Percentiles rank a stretch among this genome's conserved stretches.
Evolutionary conservation across 2,888 invertebrate species (phyloP).

Genomic region (Bursaphelenchus okinawaensis): DNA sequence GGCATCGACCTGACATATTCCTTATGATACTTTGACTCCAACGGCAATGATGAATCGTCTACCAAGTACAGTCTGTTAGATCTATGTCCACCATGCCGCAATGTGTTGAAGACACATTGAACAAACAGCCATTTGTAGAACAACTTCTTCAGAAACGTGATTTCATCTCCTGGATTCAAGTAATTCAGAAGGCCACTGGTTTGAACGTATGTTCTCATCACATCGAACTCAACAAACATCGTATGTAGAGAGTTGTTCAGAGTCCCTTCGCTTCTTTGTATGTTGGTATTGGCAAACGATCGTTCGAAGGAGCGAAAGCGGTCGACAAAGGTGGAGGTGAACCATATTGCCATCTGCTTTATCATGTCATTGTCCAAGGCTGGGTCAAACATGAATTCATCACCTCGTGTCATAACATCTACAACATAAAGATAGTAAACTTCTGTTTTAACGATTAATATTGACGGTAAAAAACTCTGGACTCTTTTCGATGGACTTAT

Average conservation of each 20-base stretch:
- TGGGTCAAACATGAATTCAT: not conserved
- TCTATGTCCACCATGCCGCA: conserved; percentile 5
- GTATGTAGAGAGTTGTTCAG: conserved; percentile 5
- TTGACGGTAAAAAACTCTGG: too few species aligned
- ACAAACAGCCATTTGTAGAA: conserved; percentile 9
- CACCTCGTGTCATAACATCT: not conserved
- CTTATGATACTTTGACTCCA: not conserved
- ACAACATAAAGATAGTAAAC: too few species aligned
- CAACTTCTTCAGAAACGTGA: not conserved
- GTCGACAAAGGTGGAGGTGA: conserved; percentile 6
- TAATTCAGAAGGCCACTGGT: not conserved
- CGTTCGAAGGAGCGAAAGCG: not conserved
- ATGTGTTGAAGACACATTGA: not conserved
- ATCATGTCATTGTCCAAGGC: not conserved
- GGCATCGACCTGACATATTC: not conserved
- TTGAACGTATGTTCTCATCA: not conserved
- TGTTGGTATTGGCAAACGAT: not conserved
- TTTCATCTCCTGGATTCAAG: not conserved
- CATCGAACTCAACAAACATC: conserved; percentile 10
- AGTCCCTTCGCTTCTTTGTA: not conserved
- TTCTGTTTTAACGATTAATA: not conserved
- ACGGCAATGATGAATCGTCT: not conserved
- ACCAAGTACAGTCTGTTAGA: conserved; percentile 3
- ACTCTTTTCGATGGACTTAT: too few species aligned
- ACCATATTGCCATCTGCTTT: not conserved